Conservation (phyloP, 2,797 vertebrate species). For the Onychomys arenicola region DNA sequence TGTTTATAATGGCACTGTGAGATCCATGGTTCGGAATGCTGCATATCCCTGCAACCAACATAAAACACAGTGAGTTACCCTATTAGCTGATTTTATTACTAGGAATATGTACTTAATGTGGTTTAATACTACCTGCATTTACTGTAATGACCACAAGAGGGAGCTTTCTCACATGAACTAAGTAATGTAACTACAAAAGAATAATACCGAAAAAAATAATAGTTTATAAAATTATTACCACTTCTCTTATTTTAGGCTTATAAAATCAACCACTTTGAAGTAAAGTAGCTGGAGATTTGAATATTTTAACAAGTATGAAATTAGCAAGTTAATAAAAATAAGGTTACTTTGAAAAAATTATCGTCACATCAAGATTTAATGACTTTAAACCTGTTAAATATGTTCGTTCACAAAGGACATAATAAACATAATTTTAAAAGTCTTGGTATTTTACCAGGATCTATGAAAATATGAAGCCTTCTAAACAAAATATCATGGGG, state of each 20-base stretch:
- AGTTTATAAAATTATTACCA: constrained; percentile 27
- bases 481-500: background rate
- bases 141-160: constrained; percentile 72
- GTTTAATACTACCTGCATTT: constrained; percentile 37
- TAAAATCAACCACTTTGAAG: background rate
- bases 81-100: background rate
- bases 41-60: background rate
- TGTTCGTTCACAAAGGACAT: constrained; percentile 19
- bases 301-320: constrained; percentile 19
- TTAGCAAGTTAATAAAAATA: constrained; percentile 31
- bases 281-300: background rate
- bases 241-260: constrained; percentile 6
- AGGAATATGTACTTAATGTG: background rate
- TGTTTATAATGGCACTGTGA: background rate
- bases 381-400: constrained; percentile 13
- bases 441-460: background rate
- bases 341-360: constrained; percentile 11
- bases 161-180: constrained; percentile 28
- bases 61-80: background rate
- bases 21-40: background rate
- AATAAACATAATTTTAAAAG: background rate
- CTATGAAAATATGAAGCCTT: background rate
- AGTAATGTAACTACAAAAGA: background rate
- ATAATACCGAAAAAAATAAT: background rate
- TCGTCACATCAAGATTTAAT: background rate